Base-by-base conservation (phyloP, 2,888 invertebrate genomes). In the Callinectes sapidus region DNA sequence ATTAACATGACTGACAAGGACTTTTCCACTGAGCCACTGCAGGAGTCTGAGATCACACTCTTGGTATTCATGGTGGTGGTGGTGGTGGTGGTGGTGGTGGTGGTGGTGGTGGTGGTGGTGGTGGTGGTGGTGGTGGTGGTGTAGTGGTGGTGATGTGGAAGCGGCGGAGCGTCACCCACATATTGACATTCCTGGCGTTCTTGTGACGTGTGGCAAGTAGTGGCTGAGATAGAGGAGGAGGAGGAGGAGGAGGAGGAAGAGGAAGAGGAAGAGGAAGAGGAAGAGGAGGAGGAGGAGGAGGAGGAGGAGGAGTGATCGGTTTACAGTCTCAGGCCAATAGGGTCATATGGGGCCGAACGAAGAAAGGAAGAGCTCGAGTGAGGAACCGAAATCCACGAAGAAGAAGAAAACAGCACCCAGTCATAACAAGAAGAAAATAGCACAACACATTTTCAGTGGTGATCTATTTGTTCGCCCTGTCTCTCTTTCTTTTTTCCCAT, bases 171-270 rank as follows among this genome's bases (percentile, higher is more conserved):
- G 71, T 71, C 71, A 71, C 71, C 28, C 23, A 71, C n/a, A 28
- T 71, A 71, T 71, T 71, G 71, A 71, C 71, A 71, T 71, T 71
- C 71, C 28, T 28, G 71, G 71, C 71, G 71, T 71, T 71, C 71
- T 71, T 28, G n/a, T 71, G 71, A 71, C 71, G 28, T 71, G 71
- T 71, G 28, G 71, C 71, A 71, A 71, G 28, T 71, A n/a, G 71
- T 13, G n/a, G 71, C 28, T 10, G 71, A 71, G 71, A 71, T 71
- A 71, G 71, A 71, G 71, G 23, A 71, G 28, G 71, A 23, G 28
- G 71, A 23, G 71, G 71, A n/a, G 28, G 71, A n/a, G 71, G 71
- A 23, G 71, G 71, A 23, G 71, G 71, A 23, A 28, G 71, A 23
- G 71, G 71, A 23, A 28, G 71, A 23, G 71, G 71, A 23, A 28